Conservation (phyloP, 2,888 invertebrate species). For the Caenorhabditis zanzibari region DNA sequence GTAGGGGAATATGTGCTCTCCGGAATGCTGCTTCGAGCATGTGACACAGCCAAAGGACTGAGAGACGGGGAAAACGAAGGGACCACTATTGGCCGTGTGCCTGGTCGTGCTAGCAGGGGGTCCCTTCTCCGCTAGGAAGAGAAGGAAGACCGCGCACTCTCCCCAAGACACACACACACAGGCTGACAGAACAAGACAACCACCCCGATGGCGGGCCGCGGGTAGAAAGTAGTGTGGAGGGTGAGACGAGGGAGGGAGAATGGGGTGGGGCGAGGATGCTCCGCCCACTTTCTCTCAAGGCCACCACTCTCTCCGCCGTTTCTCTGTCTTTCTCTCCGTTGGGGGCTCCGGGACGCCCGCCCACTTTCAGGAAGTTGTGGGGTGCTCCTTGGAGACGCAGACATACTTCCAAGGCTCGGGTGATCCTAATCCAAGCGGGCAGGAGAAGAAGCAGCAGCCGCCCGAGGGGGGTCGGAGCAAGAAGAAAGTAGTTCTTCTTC, state of each 20-base stretch:
- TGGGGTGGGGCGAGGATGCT: constrained; percentile 26
- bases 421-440: constrained; percentile 55
- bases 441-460: neutral
- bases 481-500: constrained; percentile 27
- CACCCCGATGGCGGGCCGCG: constrained; percentile 5
- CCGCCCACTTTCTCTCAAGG: constrained; percentile 34
- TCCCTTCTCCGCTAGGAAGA: constrained; percentile 8
- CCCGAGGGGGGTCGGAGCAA: neutral
- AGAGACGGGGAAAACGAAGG: neutral
- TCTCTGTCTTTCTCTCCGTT: neutral
- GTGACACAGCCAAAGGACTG: neutral
- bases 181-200: neutral
- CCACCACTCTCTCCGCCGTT: neutral
- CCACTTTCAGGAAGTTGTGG: constrained; percentile 41
- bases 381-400: constrained; percentile 23
- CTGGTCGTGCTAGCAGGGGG: neutral
- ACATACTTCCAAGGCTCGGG: constrained; percentile 19
- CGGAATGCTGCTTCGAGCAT: neutral
- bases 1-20: neutral
- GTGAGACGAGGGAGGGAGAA: neutral
- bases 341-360: constrained; percentile 40
- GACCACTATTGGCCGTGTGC: constrained; percentile 12
- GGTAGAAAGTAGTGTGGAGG: neutral
- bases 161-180: neutral
- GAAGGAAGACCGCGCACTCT: neutral